Conservation (phyloP, 2,888 invertebrate genomes). For the Agriopis aurantiaria region DNA sequence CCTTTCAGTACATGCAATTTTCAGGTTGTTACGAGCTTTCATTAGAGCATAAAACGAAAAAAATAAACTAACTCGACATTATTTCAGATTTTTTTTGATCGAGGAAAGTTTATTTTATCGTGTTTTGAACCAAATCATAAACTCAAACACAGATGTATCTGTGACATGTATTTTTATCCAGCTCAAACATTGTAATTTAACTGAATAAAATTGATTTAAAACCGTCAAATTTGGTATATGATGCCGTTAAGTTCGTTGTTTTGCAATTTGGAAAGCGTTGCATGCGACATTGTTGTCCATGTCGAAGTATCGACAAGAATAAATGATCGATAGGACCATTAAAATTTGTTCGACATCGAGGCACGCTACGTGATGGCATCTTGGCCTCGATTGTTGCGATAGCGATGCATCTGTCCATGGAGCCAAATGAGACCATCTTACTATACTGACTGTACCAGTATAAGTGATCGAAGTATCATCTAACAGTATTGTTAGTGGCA, state of each 20-base stretch:
- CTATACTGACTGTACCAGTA: conserved; percentile 8
- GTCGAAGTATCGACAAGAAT: conserved; percentile 53
- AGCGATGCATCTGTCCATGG: conserved; percentile 51
- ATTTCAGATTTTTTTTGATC: too few relatives aligned
- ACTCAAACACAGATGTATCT: too few relatives aligned
- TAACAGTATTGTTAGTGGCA: conserved; percentile 25
- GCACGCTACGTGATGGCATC: conserved; percentile 65
- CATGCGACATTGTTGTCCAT: conserved; percentile 2
- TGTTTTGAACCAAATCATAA: too few relatives aligned
- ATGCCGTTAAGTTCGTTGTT: conserved; percentile 15
- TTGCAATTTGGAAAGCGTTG: conserved; percentile 12
- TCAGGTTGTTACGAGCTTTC: too few relatives aligned
- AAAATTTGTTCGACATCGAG: conserved; percentile 68
- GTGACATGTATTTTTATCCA: too few relatives aligned
- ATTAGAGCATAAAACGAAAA: too few relatives aligned
- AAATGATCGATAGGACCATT: conserved; percentile 60
- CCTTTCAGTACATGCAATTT: too few relatives aligned
- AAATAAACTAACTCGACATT: too few relatives aligned
- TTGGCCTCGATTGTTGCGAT: conserved; percentile 55
- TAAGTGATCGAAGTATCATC: conserved; percentile 20
- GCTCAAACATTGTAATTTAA: too few relatives aligned
- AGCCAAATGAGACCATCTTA: conserved; percentile 47
- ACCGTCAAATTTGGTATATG: too few relatives aligned
- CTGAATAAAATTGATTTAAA: too few relatives aligned
- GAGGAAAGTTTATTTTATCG: too few relatives aligned